A percentile compares a stretch with the other conserved stretches of the same genome.
phyloP scores from a whole-genome alignment of 2,113 vertebrate species.

The Capricornis sumatraensis region DNA sequence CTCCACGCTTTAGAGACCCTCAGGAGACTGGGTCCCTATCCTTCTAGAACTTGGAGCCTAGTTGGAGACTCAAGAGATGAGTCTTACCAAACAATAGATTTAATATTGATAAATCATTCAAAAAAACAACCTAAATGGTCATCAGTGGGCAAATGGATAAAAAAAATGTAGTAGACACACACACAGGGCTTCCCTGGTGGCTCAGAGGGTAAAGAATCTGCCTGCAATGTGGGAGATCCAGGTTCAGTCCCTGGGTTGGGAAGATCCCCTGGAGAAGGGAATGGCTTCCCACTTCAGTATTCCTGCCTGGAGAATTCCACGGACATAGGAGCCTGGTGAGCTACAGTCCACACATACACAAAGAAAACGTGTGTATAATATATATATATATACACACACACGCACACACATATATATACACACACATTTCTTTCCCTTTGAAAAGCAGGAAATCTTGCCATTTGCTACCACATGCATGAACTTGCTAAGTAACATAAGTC shows the following conservation, averaged over 20 bases:
- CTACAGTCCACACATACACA: background rate
- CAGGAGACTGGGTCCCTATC: background rate
- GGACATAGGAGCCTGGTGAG: background rate
- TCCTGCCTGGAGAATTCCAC: background rate
- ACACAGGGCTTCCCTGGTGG: background rate
- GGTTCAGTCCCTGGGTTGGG: background rate
- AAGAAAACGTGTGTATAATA: background rate
- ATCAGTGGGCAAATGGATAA: background rate
- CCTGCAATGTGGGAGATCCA: background rate
- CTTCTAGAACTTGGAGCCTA: background rate
- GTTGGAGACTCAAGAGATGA: background rate
- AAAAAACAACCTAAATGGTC: background rate
- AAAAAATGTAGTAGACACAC: background rate
- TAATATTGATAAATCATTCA: background rate
- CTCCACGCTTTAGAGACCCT: background rate
- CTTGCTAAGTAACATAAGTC: background rate
- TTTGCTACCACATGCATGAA: background rate
- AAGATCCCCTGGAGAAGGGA: background rate
- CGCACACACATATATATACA: fast-evolving
- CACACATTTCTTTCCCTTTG: background rate
- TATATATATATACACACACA: fast-evolving
- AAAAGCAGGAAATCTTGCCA: background rate
- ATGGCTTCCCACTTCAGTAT: background rate
- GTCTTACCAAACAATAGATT: background rate
- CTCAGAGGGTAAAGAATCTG: background rate